A percentile compares a stretch with the other conserved stretches of the same genome.
Evolutionary conservation across 1,140 invertebrate genomes (phyloP).

Genomic region (Antheraea pernyi): DNA sequence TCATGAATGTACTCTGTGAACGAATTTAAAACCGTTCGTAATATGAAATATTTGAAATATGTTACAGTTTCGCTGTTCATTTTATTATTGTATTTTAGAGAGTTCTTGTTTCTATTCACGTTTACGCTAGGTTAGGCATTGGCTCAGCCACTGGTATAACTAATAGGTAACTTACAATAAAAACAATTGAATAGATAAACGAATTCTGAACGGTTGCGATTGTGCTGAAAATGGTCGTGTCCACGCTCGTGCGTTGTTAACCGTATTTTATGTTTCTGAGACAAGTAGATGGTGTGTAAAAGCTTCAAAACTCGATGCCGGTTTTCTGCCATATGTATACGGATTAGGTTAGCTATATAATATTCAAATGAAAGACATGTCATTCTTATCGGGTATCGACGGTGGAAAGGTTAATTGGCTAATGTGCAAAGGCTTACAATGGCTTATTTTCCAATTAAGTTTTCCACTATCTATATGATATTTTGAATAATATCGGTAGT

Average conservation of each 20-base stretch:
- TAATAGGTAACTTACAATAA: slow-evolving; percentile 61
- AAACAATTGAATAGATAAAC: slow-evolving; percentile 39
- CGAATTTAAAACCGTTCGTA: slow-evolving; percentile 63
- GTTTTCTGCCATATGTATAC: no score
- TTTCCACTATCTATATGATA: no score
- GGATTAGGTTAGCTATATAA: no score
- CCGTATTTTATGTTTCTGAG: not conserved
- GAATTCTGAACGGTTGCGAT: not conserved
- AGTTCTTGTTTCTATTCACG: slow-evolving; percentile 66
- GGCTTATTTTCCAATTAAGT: no score
- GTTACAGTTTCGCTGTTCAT: slow-evolving; percentile 48
- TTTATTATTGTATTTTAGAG: slow-evolving; percentile 72
- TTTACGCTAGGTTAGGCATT: slow-evolving; percentile 70
- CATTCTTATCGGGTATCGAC: no score
- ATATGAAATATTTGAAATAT: slow-evolving; percentile 36
- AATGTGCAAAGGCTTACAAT: no score
- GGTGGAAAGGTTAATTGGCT: no score
- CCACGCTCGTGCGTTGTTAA: not conserved
- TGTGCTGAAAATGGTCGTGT: not conserved
- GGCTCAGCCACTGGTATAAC: slow-evolving; percentile 63
- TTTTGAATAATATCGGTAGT: no score
- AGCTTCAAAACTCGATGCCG: no score
- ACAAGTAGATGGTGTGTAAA: no score
- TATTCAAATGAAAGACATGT: no score
- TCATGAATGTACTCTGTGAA: slow-evolving; percentile 45